These are phyloP conservation scores for Uropsilus gracilis DNA, from an alignment of 2,113 vertebrate species.

Conservation along the genomic window DNA sequence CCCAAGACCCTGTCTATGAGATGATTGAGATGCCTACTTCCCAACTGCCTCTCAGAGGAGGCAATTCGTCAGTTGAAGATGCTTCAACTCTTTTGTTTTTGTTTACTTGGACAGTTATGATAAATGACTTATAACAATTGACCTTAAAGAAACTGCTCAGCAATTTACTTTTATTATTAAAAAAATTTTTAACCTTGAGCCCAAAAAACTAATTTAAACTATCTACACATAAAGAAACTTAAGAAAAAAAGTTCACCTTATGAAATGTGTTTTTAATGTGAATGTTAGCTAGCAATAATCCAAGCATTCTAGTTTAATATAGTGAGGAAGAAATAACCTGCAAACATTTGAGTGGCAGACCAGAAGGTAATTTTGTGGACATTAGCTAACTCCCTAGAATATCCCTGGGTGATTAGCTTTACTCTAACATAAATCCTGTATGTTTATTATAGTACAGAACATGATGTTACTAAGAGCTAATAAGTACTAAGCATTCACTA, in stretches of 20 bases:
- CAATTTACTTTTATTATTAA: not conserved
- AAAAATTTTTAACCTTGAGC: not conserved
- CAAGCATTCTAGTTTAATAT: not conserved
- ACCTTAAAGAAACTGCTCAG: not conserved
- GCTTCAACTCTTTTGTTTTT: not conserved
- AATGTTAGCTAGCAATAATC: conserved; percentile 27
- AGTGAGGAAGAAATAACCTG: not conserved
- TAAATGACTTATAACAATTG: not conserved
- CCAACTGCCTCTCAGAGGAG: not conserved
- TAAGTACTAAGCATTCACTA: not conserved
- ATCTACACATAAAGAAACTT: not conserved
- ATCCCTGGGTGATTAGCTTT: not conserved
- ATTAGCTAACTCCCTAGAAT: not conserved
- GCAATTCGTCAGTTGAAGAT: not conserved
- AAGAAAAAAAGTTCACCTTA: conserved; percentile 4
- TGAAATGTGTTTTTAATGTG: conserved; percentile 5
- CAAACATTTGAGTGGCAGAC: not conserved
- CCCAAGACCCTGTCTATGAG: not conserved
- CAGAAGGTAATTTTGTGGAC: conserved; percentile 19
- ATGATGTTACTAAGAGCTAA: not conserved
- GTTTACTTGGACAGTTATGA: not conserved
- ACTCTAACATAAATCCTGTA: not conserved
- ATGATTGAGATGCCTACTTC: not conserved
- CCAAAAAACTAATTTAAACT: conserved; percentile 44
- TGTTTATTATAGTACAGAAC: not conserved